These are phyloP conservation scores for Micrastur ruficollis DNA, from an alignment of 2,797 vertebrate genomes.

Conservation along the genomic window DNA sequence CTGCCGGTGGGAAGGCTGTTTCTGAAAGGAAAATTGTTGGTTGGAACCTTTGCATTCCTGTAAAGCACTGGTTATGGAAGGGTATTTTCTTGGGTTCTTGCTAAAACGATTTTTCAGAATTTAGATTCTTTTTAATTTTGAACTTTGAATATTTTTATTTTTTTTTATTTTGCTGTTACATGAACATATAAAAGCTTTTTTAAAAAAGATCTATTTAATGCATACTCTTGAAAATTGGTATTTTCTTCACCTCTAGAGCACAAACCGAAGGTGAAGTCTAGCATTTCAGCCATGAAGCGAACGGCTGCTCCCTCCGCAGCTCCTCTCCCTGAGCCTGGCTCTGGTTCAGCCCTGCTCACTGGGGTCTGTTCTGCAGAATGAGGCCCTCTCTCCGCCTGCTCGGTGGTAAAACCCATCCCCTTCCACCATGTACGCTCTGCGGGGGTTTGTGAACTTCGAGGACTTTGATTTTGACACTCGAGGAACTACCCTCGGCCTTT, in stretches of 20 bases:
- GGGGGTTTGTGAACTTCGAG: not conserved
- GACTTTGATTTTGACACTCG: not conserved
- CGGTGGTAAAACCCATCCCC: not conserved
- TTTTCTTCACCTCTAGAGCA: not conserved
- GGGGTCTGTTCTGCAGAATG: not conserved
- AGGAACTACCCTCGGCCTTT: not conserved
- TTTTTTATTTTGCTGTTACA: not conserved
- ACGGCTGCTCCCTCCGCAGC: rapidly evolving
- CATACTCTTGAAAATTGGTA: rapidly evolving
- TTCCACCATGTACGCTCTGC: not conserved
- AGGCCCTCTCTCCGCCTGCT: not conserved
- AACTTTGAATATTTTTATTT: not conserved
- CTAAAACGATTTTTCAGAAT: not conserved
- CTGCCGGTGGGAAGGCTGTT: not conserved
- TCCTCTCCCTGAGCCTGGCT: not conserved
- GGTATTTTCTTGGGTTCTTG: not conserved
- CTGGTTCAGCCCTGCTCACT: not conserved
- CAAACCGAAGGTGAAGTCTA: not conserved
- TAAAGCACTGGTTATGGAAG: not conserved
- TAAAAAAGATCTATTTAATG: not conserved
- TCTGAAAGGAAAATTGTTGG: not conserved
- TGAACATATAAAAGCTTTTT: rapidly evolving
- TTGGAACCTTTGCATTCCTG: not conserved
- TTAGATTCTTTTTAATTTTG: not conserved
- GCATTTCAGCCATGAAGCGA: rapidly evolving